Percentiles rank a stretch among this genome's conserved stretches.
These are phyloP conservation scores for Venturia canescens DNA, from an alignment of 1,140 invertebrate genomes.

Conservation along the genomic window DNA sequence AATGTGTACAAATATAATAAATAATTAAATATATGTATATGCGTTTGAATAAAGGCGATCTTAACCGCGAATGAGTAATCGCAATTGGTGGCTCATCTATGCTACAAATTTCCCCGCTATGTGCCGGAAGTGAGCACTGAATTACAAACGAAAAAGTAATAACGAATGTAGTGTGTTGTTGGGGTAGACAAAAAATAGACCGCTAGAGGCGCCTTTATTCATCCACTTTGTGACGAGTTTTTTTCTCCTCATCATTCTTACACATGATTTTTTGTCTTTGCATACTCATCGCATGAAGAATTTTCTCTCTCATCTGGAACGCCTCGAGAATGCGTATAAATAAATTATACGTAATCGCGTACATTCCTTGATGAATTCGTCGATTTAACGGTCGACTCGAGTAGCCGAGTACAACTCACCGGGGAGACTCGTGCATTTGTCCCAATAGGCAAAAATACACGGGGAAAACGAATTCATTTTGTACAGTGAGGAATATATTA, in stretches of 20 bases:
- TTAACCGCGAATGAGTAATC: conserved; percentile 19
- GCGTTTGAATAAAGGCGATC: background rate
- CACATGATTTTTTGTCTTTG: background rate
- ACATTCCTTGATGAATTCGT: conserved; percentile 64
- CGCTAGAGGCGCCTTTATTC: conserved; percentile 38
- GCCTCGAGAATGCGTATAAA: conserved; percentile 45
- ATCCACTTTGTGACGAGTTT: background rate
- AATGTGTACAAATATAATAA: background rate
- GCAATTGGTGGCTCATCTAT: background rate
- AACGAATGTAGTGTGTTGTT: background rate
- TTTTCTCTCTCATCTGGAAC: conserved; percentile 7
- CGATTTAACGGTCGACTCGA: conserved; percentile 68
- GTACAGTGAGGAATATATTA: too few relatives aligned
- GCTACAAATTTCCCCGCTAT: background rate
- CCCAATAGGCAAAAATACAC: conserved; percentile 51
- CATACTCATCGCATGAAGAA: background rate
- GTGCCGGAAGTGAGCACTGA: conserved; percentile 9
- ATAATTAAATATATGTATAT: background rate
- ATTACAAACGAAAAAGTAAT: background rate
- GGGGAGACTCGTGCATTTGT: conserved; percentile 3
- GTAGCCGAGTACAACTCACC: background rate
- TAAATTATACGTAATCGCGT: conserved; percentile 41
- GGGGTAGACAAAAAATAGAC: conserved; percentile 36
- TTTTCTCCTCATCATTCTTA: background rate
- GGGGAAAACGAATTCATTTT: too few relatives aligned